Base-by-base conservation (phyloP, 2,113 vertebrate species). In the Phylloscopus trochiloides region DNA sequence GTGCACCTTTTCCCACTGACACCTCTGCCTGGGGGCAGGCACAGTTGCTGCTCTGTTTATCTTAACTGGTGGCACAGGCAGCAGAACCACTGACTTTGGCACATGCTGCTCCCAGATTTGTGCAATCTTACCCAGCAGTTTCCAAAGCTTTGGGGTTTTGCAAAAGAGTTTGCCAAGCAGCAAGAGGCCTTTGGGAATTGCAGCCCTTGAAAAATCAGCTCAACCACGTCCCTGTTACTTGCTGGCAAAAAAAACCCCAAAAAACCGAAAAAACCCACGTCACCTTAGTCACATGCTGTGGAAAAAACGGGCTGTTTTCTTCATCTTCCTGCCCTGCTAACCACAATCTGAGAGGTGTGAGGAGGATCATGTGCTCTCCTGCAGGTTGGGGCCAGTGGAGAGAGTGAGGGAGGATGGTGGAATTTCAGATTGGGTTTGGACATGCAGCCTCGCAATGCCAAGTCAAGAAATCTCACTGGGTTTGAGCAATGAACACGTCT, bases 391-490 rank as follows among this genome's bases (percentile, higher is more conserved):
- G 65, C 88, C 0, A 2, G 91, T 61, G 79, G 76, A 91, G 61
- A 52, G 59, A 67, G 68, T 0, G 2, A 80, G 63, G 63, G 63
- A 94, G 76, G 55, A 71, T 29, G 72, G 68, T 18, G 63, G 89
- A 94, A 95, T 91, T 91, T 67, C 76, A 81, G 65, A 73, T 77
- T 48, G 1, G 0, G 85, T 96, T 94, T 88, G 92, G 82, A 88
- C 71, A 93, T 34, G 95, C 58, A 76, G 54, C 52, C 40, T 76
- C 6, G 17, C 76, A 74, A 74, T 14, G 70, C 76, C 79, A 81
- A 70, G 40, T 29, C 88, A 74, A 80, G 88, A 94, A 92, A 94
- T 81, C 61, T 89, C 86, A 17, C 4, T 75, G 58, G 61, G 48
- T 87, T 59, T 87, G 77, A 84, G 86, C 86, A 78, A 71, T 6